A percentile compares a stretch with the other conserved stretches of the same genome.
Evolutionary conservation across 2,113 vertebrate genomes (phyloP).

Genomic region (Siniperca chuatsi): DNA sequence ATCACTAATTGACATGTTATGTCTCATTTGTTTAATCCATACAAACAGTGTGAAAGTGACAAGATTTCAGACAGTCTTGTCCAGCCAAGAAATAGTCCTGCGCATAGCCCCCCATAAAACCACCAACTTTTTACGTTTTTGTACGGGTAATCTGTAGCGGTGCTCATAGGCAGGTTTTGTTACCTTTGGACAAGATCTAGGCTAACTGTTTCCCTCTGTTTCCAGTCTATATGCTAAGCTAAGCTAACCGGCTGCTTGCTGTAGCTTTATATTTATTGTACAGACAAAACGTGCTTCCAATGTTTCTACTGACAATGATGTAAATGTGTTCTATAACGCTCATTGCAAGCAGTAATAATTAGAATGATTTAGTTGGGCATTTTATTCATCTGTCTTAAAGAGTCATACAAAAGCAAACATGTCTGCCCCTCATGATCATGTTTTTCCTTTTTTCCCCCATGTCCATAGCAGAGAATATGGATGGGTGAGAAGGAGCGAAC

Average conservation of each 20-base stretch:
- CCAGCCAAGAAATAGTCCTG: no score
- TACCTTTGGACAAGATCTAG: no score
- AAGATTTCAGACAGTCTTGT: no score
- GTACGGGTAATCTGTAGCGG: no score
- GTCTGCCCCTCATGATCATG: not conserved
- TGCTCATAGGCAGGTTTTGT: no score
- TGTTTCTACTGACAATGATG: not conserved
- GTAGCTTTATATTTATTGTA: not conserved
- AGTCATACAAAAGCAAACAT: constrained; percentile 16
- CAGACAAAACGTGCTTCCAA: not conserved
- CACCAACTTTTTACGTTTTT: no score
- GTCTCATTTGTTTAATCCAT: no score
- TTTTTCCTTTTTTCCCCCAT: not conserved
- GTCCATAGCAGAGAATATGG: constrained; percentile 19
- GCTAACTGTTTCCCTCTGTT: not conserved
- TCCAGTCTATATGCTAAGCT: not conserved
- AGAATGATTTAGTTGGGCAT: not conserved
- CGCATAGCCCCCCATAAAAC: no score
- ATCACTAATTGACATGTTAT: no score
- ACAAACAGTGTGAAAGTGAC: no score
- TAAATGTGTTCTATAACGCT: not conserved
- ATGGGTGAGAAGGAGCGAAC: constrained; percentile 14
- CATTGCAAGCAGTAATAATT: not conserved
- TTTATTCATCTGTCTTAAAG: not conserved
- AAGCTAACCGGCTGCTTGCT: not conserved